A percentile compares a stretch with the other conserved stretches of the same genome.
Evolutionary conservation across 1,140 invertebrate species (phyloP).

Genomic region (Heliconius melpomene): DNA sequence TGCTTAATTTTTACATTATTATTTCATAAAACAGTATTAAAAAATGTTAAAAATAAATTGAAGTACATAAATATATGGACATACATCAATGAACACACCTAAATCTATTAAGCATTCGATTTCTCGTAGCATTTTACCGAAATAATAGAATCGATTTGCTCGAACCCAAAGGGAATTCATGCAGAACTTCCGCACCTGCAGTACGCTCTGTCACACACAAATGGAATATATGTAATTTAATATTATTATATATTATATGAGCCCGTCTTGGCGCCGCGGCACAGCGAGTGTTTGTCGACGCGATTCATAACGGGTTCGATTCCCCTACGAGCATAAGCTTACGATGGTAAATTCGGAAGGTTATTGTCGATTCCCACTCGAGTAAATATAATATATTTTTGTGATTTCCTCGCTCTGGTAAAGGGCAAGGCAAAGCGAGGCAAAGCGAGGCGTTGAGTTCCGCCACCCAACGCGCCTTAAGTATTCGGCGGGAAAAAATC

Average conservation of each 20-base stretch:
- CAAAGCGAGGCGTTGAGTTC: background rate
- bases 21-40: no score
- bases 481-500: no score
- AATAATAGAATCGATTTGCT: constrained; percentile 38
- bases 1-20: no score
- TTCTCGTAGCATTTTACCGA: constrained; percentile 33
- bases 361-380: no score
- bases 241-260: background rate
- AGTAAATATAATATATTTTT: no score
- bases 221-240: constrained; percentile 11
- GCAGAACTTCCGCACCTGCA: constrained; percentile 39
- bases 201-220: constrained; percentile 27
- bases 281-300: background rate
- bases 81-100: constrained; percentile 11
- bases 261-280: no score
- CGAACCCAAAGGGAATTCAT: constrained; percentile 37
- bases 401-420: background rate
- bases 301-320: background rate
- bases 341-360: no score
- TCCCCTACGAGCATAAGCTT: background rate
- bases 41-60: no score
- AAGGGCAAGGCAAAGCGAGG: no score
- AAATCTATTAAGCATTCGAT: constrained; percentile 34
- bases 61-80: background rate
- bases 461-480: no score